These are phyloP conservation scores for Alviniconcha strummeri DNA, from an alignment of 2,888 invertebrate species.

Conservation along the genomic window DNA sequence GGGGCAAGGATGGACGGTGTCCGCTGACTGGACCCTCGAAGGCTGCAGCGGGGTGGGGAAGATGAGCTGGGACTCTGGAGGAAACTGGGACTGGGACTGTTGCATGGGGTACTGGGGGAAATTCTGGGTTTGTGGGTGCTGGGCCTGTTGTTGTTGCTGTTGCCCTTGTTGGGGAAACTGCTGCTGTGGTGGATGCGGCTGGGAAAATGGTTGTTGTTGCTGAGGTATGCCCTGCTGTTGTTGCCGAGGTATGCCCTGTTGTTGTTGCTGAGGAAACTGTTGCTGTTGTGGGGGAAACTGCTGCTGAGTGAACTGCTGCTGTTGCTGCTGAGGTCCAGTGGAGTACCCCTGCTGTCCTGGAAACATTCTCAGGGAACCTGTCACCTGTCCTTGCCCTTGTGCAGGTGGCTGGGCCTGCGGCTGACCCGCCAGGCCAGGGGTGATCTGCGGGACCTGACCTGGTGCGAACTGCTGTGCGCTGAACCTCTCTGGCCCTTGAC, in stretches of 20 bases:
- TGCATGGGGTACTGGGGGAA: constrained; percentile 24
- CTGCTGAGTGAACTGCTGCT: constrained; percentile 24
- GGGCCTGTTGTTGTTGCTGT: constrained; percentile 23
- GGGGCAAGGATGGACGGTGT: constrained; percentile 1
- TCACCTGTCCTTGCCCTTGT: constrained; percentile 13
- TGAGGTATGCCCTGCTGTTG: constrained; percentile 23
- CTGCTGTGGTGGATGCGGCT: constrained; percentile 19
- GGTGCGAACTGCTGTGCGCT: neutral
- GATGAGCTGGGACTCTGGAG: constrained; percentile 31
- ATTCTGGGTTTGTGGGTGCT: no score
- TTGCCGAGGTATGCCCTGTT: constrained; percentile 31
- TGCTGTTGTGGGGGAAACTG: constrained; percentile 7
- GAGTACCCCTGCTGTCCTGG: constrained; percentile 4
- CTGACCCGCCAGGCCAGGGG: neutral
- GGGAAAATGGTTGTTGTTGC: constrained; percentile 22
- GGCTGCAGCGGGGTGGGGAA: constrained; percentile 34
- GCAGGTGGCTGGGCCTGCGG: constrained; percentile 41
- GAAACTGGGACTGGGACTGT: constrained; percentile 30
- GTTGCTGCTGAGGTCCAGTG: constrained; percentile 24
- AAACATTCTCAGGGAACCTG: neutral
- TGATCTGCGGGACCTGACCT: neutral
- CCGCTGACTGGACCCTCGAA: constrained; percentile 35
- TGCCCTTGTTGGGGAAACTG: neutral
- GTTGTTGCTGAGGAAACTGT: constrained; percentile 36
- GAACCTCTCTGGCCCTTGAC: neutral